phyloP scores from a whole-genome alignment of 2,888 invertebrate genomes.

The Parelbella ahira region DNA sequence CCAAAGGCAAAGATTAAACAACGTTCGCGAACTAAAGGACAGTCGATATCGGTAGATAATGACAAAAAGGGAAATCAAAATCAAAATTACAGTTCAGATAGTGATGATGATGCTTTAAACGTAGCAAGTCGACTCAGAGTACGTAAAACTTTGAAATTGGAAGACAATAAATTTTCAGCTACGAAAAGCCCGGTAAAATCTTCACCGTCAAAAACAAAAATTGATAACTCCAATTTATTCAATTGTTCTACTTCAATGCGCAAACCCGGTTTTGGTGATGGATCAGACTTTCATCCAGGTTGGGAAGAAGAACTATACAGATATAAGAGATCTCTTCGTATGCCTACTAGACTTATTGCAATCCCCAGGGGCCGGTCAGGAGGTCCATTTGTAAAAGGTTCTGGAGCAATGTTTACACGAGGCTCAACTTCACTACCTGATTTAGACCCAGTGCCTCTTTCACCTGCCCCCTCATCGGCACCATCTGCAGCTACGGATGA shows the following conservation, averaged over 20 bases:
- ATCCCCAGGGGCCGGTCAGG: constrained; percentile 85
- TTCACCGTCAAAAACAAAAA: constrained; percentile 54
- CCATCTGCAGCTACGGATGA: constrained; percentile 82
- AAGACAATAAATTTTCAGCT: constrained; percentile 43
- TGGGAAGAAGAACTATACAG: constrained; percentile 92
- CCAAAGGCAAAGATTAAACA: constrained; percentile 51
- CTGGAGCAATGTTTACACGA: constrained; percentile 74
- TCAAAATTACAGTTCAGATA: constrained; percentile 60
- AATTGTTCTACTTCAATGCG: constrained; percentile 55
- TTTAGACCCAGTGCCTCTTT: constrained; percentile 86
- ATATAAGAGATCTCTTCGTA: constrained; percentile 89
- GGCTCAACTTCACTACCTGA: constrained; percentile 89
- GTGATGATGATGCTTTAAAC: constrained; percentile 60
- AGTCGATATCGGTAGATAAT: constrained; percentile 50
- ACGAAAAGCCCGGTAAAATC: constrained; percentile 58
- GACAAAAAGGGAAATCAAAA: constrained; percentile 57
- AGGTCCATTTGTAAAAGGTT: constrained; percentile 65
- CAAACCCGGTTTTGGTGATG: constrained; percentile 85
- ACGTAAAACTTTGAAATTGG: constrained; percentile 74
- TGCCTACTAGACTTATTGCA: constrained; percentile 90
- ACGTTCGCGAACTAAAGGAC: constrained; percentile 49
- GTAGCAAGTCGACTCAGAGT: constrained; percentile 65
- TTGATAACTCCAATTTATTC: constrained; percentile 49
- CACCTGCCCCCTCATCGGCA: constrained; percentile 84
- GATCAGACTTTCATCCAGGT: constrained; percentile 86